Percentiles rank a stretch among this genome's conserved stretches.
Conservation (phyloP, 2,888 invertebrate genomes). For the Hedychridium roseum region DNA sequence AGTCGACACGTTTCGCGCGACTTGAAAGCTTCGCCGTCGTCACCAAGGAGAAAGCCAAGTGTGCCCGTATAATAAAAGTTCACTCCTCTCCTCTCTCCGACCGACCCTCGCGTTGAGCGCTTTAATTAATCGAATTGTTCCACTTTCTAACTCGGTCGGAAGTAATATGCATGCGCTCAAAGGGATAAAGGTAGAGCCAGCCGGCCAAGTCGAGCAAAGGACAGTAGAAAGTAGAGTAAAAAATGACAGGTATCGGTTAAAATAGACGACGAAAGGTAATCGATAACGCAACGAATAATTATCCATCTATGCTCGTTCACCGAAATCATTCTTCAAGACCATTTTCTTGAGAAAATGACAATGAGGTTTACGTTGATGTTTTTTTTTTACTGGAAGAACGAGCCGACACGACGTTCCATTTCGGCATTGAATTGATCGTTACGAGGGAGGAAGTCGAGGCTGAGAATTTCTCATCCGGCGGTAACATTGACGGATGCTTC, state of each 20-base stretch:
- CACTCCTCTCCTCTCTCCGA: constrained; percentile 1
- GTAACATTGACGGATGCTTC: constrained; percentile 52
- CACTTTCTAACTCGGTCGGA: constrained; percentile 43
- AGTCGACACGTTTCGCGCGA: too few relatives aligned
- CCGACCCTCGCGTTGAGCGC: constrained; percentile 6
- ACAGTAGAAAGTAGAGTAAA: background rate
- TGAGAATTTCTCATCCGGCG: constrained; percentile 45
- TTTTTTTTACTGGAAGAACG: too few relatives aligned
- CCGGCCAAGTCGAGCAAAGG: background rate
- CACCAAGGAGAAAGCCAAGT: constrained; percentile 30
- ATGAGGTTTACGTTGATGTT: too few relatives aligned
- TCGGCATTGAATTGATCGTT: too few relatives aligned
- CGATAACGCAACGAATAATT: too few relatives aligned
- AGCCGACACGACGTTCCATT: too few relatives aligned
- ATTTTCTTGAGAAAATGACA: too few relatives aligned
- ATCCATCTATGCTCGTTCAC: too few relatives aligned
- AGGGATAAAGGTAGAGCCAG: background rate
- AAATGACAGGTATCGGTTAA: too few relatives aligned
- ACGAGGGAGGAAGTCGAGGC: constrained; percentile 9
- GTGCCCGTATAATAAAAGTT: constrained; percentile 12
- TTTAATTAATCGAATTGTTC: constrained; percentile 48
- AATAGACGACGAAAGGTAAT: too few relatives aligned
- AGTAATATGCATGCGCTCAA: background rate
- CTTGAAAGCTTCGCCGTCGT: constrained; percentile 3
- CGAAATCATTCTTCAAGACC: too few relatives aligned